Percentiles rank a stretch among this genome's conserved stretches.
Evolutionary conservation across 2,888 invertebrate genomes (phyloP).

Genomic region (Orgyia antiqua): DNA sequence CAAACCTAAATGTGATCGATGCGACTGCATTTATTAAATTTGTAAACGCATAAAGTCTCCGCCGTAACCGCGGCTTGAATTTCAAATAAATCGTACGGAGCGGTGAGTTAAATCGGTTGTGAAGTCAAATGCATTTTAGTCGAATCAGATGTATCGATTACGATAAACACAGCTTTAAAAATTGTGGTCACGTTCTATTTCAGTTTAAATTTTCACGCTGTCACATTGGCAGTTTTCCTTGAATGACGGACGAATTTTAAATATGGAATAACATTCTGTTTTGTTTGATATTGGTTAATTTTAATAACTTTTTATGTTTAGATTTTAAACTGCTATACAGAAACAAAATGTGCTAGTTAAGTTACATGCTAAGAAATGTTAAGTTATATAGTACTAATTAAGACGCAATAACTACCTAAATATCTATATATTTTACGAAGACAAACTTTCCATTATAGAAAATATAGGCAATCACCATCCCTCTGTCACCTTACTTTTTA

Average conservation of each 20-base stretch:
- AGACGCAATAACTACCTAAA: too few relatives aligned
- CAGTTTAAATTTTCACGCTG: slow-evolving; percentile 54
- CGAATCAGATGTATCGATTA: slow-evolving; percentile 56
- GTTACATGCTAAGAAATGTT: too few relatives aligned
- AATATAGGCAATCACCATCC: too few relatives aligned
- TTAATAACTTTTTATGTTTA: too few relatives aligned
- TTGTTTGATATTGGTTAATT: slow-evolving; percentile 12
- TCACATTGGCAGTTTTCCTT: slow-evolving; percentile 36
- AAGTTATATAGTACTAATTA: too few relatives aligned
- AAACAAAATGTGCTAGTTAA: too few relatives aligned
- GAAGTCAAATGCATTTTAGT: slow-evolving; percentile 59
- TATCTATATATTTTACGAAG: too few relatives aligned
- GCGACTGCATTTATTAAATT: slow-evolving; percentile 30
- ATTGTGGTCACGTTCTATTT: slow-evolving; percentile 52
- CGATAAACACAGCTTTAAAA: slow-evolving; percentile 37
- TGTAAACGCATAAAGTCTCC: slow-evolving; percentile 54
- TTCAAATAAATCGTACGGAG: slow-evolving; percentile 54
- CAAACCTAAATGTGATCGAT: slow-evolving; percentile 8
- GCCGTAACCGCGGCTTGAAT: slow-evolving; percentile 59
- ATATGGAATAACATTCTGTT: slow-evolving; percentile 19
- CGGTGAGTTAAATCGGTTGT: slow-evolving; percentile 69
- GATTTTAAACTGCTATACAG: too few relatives aligned
- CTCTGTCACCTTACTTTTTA: too few relatives aligned
- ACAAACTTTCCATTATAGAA: too few relatives aligned
- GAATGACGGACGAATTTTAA: slow-evolving; percentile 29